Percentiles rank a stretch among this genome's conserved stretches.
Evolutionary conservation across 2,797 vertebrate genomes (phyloP).

Genomic region (Scleropages formosus): DNA sequence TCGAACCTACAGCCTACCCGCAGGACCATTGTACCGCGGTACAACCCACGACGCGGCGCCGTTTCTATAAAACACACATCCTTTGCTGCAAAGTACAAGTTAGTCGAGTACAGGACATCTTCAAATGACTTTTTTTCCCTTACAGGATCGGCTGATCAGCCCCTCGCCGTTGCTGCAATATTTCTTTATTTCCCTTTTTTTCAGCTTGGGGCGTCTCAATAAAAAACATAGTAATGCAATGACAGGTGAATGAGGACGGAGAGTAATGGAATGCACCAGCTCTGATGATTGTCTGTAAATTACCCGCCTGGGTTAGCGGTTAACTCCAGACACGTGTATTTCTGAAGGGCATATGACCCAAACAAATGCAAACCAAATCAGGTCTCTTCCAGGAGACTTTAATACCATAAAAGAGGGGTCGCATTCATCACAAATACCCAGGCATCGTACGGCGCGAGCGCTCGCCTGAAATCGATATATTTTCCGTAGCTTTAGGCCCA

Average conservation of each 20-base stretch:
- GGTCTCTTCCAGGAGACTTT: conserved; percentile 83
- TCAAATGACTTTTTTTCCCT: not conserved
- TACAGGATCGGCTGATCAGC: no score
- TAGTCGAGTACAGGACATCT: no score
- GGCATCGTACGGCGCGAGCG: conserved; percentile 88
- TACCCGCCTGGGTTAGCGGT: conserved; percentile 66
- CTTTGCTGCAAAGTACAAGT: no score
- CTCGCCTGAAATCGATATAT: conserved; percentile 95
- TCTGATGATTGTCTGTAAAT: conserved; percentile 58
- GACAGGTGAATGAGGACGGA: conserved; percentile 31
- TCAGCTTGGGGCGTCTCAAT: conserved; percentile 16
- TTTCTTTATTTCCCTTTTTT: conserved; percentile 8
- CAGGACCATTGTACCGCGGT: no score
- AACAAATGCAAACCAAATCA: conserved; percentile 86
- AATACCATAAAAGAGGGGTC: conserved; percentile 85
- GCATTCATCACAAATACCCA: conserved; percentile 95
- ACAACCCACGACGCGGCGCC: no score
- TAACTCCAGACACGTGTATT: conserved; percentile 63
- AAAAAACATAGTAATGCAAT: conserved; percentile 62
- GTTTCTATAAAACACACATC: no score
- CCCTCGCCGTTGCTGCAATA: not conserved
- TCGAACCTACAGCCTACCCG: no score
- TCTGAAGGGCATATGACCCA: conserved; percentile 83
- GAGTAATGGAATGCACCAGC: conserved; percentile 50
- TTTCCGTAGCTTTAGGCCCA: conserved; percentile 90